Evolutionary conservation across 2,113 vertebrate genomes (phyloP).

Genomic region (Eurystomus gularis): DNA sequence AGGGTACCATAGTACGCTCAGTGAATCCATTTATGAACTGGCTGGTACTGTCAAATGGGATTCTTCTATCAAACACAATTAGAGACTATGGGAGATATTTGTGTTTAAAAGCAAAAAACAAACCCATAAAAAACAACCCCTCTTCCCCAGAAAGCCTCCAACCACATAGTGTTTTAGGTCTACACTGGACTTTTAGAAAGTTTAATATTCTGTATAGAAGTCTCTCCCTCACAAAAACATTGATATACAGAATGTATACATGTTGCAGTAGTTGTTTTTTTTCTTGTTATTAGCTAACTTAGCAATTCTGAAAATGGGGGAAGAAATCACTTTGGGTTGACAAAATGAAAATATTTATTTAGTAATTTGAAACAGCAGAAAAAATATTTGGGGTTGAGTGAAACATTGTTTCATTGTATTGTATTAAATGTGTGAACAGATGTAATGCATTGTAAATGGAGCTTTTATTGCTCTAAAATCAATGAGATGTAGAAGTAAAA

Average conservation of each 20-base stretch:
- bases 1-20: neutral
- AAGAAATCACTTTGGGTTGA: neutral
- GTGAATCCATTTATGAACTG: neutral
- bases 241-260: neutral
- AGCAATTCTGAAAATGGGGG: neutral
- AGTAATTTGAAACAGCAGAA: neutral
- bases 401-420: neutral
- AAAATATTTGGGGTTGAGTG: neutral
- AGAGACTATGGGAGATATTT: neutral
- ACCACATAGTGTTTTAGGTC: neutral
- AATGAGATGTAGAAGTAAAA: neutral
- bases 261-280: neutral
- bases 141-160: neutral
- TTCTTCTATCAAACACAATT: neutral
- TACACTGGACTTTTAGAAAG: neutral
- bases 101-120: neutral
- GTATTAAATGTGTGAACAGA: neutral
- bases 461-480: neutral
- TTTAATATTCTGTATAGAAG: neutral
- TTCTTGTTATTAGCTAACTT: neutral
- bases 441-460: neutral
- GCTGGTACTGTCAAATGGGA: neutral
- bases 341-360: neutral
- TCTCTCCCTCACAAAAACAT: neutral
- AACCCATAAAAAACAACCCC: no score